phyloP scores from a whole-genome alignment of 2,113 vertebrate genomes.

The Dromaius novaehollandiae region DNA sequence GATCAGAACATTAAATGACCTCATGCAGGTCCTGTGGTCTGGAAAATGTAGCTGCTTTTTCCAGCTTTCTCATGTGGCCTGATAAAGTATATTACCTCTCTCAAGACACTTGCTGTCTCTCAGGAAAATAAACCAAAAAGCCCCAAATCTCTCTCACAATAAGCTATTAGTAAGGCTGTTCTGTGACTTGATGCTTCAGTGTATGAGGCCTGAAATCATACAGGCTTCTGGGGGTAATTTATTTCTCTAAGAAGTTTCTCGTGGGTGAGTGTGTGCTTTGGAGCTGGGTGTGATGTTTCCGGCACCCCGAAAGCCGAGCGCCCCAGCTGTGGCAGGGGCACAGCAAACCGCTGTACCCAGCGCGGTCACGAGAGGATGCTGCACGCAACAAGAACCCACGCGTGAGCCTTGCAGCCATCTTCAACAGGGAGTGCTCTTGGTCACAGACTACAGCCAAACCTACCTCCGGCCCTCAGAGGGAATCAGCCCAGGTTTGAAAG shows the following conservation, averaged over 20 bases:
- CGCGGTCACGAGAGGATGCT: background rate
- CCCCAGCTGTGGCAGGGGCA: background rate
- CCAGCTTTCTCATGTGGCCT: background rate
- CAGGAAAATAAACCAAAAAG: background rate
- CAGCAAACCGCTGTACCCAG: background rate
- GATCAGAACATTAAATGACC: constrained; percentile 47
- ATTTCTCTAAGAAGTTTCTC: background rate
- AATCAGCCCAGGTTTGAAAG: background rate
- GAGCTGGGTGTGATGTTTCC: background rate
- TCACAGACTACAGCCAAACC: background rate
- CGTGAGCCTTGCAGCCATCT: background rate
- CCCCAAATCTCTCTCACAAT: background rate
- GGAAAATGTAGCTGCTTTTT: constrained; percentile 24
- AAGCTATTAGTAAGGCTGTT: background rate
- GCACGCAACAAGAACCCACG: background rate
- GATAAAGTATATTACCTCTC: background rate
- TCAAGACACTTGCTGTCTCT: constrained; percentile 2
- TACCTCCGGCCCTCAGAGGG: background rate
- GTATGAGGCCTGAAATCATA: background rate
- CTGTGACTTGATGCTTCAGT: background rate
- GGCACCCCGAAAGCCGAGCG: background rate
- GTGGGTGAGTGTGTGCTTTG: background rate
- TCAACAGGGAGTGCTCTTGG: background rate
- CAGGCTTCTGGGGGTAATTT: background rate
- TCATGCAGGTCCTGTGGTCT: constrained; percentile 12